Conservation (phyloP, 2,797 vertebrate species). For the Coreius guichenoti region DNA sequence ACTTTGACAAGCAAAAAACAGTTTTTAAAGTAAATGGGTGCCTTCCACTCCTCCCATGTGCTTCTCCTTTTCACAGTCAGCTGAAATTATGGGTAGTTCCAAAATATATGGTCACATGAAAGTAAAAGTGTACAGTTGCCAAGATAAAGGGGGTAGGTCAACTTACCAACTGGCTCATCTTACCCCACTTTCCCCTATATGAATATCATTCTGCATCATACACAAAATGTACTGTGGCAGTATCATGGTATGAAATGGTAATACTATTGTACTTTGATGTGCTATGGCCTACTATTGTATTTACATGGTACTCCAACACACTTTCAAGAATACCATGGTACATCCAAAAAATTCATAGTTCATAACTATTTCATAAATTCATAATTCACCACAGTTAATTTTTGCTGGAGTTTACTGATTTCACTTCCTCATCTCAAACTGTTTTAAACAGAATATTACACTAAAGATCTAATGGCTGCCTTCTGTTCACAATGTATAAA, state of each 20-base stretch:
- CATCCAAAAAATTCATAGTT: no score
- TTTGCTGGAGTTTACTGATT: neutral
- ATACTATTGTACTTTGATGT: neutral
- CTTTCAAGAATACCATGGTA: neutral
- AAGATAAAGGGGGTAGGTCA: no score
- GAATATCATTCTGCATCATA: neutral
- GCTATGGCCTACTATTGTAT: neutral
- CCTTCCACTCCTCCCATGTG: no score
- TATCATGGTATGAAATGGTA: neutral
- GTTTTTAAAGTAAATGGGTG: no score
- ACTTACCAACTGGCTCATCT: no score
- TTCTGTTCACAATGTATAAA: neutral
- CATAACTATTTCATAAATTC: no score
- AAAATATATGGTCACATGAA: no score
- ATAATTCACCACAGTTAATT: no score
- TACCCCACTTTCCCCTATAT: neutral
- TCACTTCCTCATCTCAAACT: neutral
- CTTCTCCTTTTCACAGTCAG: no score
- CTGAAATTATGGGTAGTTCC: no score
- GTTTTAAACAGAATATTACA: neutral
- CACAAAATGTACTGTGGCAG: neutral
- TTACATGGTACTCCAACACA: neutral
- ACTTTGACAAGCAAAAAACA: no score
- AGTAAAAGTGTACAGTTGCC: no score
- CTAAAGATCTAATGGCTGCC: neutral